Base-by-base conservation (phyloP, 1,140 invertebrate genomes). In the Pectinophora gossypiella region DNA sequence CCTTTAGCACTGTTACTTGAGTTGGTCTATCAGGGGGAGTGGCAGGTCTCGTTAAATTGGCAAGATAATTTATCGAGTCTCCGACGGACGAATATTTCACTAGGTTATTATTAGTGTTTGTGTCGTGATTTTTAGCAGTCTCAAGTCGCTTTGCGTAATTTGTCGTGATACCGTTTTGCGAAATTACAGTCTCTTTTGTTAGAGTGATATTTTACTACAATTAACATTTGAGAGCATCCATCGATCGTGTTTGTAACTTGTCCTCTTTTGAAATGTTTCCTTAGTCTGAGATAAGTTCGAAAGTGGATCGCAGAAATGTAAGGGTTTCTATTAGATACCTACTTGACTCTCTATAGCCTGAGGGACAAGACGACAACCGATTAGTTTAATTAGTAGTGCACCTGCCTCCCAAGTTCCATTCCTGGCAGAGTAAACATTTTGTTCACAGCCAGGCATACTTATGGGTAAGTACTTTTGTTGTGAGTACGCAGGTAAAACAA, bases 141-240 rank as follows among this genome's bases (percentile, higher is more conserved):
- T 6, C 7, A 15, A 15, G 22, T 35, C 36, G 5, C 19, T 19
- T 46, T 53, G 19, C 43, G 51, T 42, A 54, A 54, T 0, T 19
- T n/a, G 32, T 54, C 51, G 51, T 54, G 51, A 54, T 54, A 6
- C 21, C 44, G 36, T 54, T 53, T 54, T 54, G 45, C 51, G 51
- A 54, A 54, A 54, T 40, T 40, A 18, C 36, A 1, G 36, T 12
- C 1, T 32, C 27, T 40, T 12, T 27, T 40, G 10, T 40, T 12
- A 40, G 36, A 40, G 36, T 40, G 36, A 40, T 40, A 15, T 9
- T 40, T 40, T 16, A 40, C 36, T 40, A 18, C 36, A 40, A 40
- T 40, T 40, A 40, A 40, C 36, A 40, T 40, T 40, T 40, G 36
- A 40, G 36, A 18, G 36, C n/a, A 15, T 40, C 36, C 36, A 40